Percentiles rank a stretch among this genome's conserved stretches.
These are phyloP conservation scores for Brenthis daphne DNA, from an alignment of 2,888 invertebrate genomes.

Conservation along the genomic window DNA sequence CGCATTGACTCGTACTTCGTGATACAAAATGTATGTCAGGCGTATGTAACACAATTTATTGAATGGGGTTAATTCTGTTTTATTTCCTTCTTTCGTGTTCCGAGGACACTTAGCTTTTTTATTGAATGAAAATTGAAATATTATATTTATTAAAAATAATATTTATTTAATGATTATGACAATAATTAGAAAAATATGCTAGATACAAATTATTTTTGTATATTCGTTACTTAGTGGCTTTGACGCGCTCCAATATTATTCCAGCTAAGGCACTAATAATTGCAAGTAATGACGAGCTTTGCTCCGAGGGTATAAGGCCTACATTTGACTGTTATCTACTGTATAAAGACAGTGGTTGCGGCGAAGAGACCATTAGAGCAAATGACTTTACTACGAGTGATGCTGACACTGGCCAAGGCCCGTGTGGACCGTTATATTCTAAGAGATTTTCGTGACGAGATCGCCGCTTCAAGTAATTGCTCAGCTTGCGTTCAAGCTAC, in stretches of 20 bases:
- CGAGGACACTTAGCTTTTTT: constrained; percentile 6
- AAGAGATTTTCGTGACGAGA: constrained; percentile 66
- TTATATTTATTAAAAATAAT: background rate
- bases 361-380: constrained; percentile 61
- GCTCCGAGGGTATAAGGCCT: constrained; percentile 34
- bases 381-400: constrained; percentile 59
- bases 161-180: background rate
- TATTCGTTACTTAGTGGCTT: constrained; percentile 31
- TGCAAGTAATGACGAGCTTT: constrained; percentile 33
- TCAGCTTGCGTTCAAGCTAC: constrained; percentile 43
- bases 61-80: constrained; percentile 24
- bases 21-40: constrained; percentile 11
- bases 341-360: constrained; percentile 46
- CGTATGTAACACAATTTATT: constrained; percentile 22
- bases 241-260: constrained; percentile 32
- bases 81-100: constrained; percentile 10
- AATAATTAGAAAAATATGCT: constrained; percentile 8
- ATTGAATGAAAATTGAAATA: background rate
- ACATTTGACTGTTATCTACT: constrained; percentile 36
- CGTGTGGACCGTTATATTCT: constrained; percentile 55
- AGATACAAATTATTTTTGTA: constrained; percentile 26
- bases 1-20: background rate
- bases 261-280: constrained; percentile 27
- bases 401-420: constrained; percentile 58
- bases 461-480: constrained; percentile 54